Base-by-base conservation (phyloP, 2,888 invertebrate species). In the Galerucella calmariensis region DNA sequence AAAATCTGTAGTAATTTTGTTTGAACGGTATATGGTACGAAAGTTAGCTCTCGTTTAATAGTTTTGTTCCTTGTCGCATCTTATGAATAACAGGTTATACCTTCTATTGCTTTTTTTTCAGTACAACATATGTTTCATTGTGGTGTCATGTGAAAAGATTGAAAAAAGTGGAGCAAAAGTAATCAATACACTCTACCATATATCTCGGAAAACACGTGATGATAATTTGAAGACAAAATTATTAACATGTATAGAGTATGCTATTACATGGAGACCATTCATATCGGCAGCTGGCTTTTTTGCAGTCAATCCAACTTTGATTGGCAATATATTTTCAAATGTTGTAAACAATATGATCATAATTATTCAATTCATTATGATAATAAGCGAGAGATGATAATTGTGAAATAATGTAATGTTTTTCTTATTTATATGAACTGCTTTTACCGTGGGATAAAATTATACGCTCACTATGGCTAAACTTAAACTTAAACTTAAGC, bases 91-190 rank as follows among this genome's bases (percentile, higher is more conserved):
- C 1, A 27, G 3, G 4, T 27, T 27, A 27, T 27, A 27, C 2
- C 27, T 27, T 27, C 27, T 27, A 27, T 27, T 27, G 3, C 27
- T 27, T 27, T 41, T 41, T 41, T 41, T 41, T 41, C 35, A 41
- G 35, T 41, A 41, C 35, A 41, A 41, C 35, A 16, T 35, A 10
- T 62, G 8, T 41, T 41, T 62, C 1, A 41, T 62, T 14, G 41
- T 62, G 35, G 9, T 41, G 9, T 62, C 62, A 5, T 62, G 35
- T 35, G 62, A 62, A 10, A 62, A 27, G 1, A 41, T 62, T 16
- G n/a, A 62, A n/a, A 62, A 62, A n/a, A 27, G 41, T 16, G 62
- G 62, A 62, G 35, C 41, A 41, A 41, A 62, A 41, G 3, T 62
- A 35, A 8, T 62, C 8, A 20, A 41, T 41, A 35, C 41, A 35